Evolutionary conservation across 2,113 vertebrate genomes (phyloP), one percentile per base, ranked within the genome.

Genomic region (Strigops habroptila): DNA sequence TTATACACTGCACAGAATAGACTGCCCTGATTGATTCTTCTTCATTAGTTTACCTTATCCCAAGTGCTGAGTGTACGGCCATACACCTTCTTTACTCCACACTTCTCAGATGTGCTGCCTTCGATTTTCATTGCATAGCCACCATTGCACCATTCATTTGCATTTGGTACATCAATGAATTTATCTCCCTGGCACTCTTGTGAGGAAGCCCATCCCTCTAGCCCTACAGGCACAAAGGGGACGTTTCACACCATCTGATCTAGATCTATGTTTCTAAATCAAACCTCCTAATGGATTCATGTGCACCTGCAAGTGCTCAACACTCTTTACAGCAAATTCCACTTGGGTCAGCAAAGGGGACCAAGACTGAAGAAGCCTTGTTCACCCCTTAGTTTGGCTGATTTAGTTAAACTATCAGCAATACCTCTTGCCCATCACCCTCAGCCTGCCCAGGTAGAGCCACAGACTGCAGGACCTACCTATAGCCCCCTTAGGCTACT

Each of bases 271-370:
- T 44, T 74, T 53, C 62, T 31, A 37, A 43, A 52, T 27, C n/a
- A 91, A 48, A 78, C 24, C 7, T 86, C 28, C 18, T 41, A 12
- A 64, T 11, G n/a, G 37, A 6, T 70, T 63, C 33, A 63, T 1
- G 3, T 24, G 79, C 37, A 89, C 24, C 13, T 70, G 17, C 7
- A 7, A 74, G 46, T 19, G 9, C 28, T 35, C 46, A 46, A 46
- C 16, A 37, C 8, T 35, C 24, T 39, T 49, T n/a, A 33, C 4
- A 76, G 37, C 27, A 39, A 28, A 83, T 28, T 65, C 9, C 9
- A 23, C 12, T 57, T 41, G 12, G 33, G 13, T 6, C 0, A 0
- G 41, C 44, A 59, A 39, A 80, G 27, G 8, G 9, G 8, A 3
- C 22, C 11, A 28, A 37, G 55, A 62, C 10, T n/a, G 6, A n/a